Conservation (phyloP, 2,888 invertebrate species). For the Cyclophora albipunctata region DNA sequence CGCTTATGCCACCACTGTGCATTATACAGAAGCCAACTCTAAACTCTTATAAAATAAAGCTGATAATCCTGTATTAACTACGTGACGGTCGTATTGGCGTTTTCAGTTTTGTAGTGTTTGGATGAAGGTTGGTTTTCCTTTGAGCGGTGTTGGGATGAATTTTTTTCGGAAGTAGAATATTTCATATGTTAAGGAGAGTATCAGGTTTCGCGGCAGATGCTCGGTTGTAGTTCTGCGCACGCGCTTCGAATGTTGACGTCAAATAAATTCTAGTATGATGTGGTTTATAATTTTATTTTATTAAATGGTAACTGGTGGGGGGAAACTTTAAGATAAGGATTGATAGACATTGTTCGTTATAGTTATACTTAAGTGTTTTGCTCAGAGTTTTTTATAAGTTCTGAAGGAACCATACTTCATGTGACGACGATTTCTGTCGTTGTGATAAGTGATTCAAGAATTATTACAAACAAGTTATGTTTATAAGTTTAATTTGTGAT, state of each 20-base stretch:
- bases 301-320: too few relatives aligned
- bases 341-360: too few relatives aligned
- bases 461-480: too few relatives aligned
- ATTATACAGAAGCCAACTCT: slow-evolving; percentile 6
- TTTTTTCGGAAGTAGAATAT: slow-evolving; percentile 63
- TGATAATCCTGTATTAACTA: background rate
- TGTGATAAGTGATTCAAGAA: too few relatives aligned
- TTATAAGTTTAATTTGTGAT: too few relatives aligned
- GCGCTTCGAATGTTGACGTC: slow-evolving; percentile 32
- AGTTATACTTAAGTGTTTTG: too few relatives aligned
- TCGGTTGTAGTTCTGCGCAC: slow-evolving; percentile 47
- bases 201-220: slow-evolving; percentile 71
- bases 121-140: slow-evolving; percentile 25
- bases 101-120: too few relatives aligned
- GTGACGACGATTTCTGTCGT: too few relatives aligned
- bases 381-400: too few relatives aligned
- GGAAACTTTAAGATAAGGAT: too few relatives aligned
- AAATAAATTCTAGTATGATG: slow-evolving; percentile 22
- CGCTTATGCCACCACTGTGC: slow-evolving; percentile 25
- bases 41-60: slow-evolving; percentile 7
- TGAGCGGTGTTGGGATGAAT: slow-evolving; percentile 17
- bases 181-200: slow-evolving; percentile 64
- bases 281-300: slow-evolving; percentile 6
- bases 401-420: too few relatives aligned
- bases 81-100: too few relatives aligned